Evolutionary conservation across 2,888 invertebrate genomes (phyloP), one percentile per base, ranked within the genome.

Genomic region (Xylophagus ater): DNA sequence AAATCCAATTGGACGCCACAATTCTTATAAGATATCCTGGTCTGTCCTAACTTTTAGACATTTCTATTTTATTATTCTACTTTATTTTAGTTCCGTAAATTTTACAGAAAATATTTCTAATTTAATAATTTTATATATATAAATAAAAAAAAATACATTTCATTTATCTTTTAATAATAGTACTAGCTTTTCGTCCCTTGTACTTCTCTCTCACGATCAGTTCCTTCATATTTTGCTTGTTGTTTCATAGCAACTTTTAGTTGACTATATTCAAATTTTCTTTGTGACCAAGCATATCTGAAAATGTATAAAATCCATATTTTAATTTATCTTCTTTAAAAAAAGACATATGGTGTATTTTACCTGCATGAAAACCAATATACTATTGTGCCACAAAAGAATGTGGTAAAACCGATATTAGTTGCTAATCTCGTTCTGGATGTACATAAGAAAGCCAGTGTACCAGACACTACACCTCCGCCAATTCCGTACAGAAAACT

Each of bases 401-500:
- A 84, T 19, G 76, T 63, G 15, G 73, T 75, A 47, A 84, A 71
- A 2, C 76, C 81, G 46, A 78, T 66, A 54, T 82, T 75, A 20
- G 74, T 72, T 1, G 84, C 71, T 8, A 70, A 54, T 51, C 67
- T 62, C 4, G 77, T 65, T 49, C 73, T 73, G 46, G 86, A 86
- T 9, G 85, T 84, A 48, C 78, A 74, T 55, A 87, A 63, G 60
- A 88, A 88, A 43, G 76, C 67, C 4, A 69, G 63, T 40, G 85
- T 53, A 9, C 85, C 86, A 44, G 67, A 58, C 4, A 70, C 76
- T 17, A 86, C 53, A 34, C 86, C 86, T 30, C 80, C 71, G 35
- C 72, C 62, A 36, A 85, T 73, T 8, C 86, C 85, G 60, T 80
- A 79, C 0, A 87, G 56, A 53, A 81, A 79, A 56, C 82, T 82